phyloP scores from a whole-genome alignment of 2,888 invertebrate species.

The Ischnura elegans region DNA sequence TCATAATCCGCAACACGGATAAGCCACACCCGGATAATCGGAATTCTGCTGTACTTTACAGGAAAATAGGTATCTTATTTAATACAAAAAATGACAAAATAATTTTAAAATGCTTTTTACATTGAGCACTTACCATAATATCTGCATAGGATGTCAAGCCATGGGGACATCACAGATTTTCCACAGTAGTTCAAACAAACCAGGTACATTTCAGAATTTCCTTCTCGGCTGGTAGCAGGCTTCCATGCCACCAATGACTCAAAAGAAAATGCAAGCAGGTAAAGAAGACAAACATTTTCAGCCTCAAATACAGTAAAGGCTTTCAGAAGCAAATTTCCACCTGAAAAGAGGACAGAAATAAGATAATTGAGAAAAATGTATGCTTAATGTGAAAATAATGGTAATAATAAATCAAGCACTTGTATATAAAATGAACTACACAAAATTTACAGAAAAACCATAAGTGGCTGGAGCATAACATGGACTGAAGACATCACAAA shows the following conservation, averaged over 20 bases:
- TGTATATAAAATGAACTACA: too few relatives aligned
- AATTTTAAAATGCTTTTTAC: slow-evolving; percentile 73
- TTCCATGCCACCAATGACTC: slow-evolving; percentile 88
- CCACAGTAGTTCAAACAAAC: slow-evolving; percentile 85
- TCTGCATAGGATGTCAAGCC: slow-evolving; percentile 78
- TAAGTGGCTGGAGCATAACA: too few relatives aligned
- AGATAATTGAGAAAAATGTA: not conserved
- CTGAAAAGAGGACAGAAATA: slow-evolving; percentile 76
- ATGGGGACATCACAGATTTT: slow-evolving; percentile 76
- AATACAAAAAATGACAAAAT: slow-evolving; percentile 78
- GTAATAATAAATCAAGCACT: too few relatives aligned
- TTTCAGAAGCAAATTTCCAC: slow-evolving; percentile 91
- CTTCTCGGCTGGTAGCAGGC: slow-evolving; percentile 95
- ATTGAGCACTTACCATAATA: slow-evolving; percentile 66
- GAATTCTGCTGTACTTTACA: too few relatives aligned
- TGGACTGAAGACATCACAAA: too few relatives aligned
- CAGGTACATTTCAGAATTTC: slow-evolving; percentile 96
- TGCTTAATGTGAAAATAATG: too few relatives aligned
- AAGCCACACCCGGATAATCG: too few relatives aligned
- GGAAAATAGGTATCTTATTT: slow-evolving; percentile 28
- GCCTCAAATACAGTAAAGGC: slow-evolving; percentile 94
- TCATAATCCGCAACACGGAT: too few relatives aligned
- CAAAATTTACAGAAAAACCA: too few relatives aligned
- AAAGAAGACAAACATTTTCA: slow-evolving; percentile 88
- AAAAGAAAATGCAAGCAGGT: slow-evolving; percentile 88